phyloP scores from a whole-genome alignment of 2,888 invertebrate genomes.

The Graphium colonna region DNA sequence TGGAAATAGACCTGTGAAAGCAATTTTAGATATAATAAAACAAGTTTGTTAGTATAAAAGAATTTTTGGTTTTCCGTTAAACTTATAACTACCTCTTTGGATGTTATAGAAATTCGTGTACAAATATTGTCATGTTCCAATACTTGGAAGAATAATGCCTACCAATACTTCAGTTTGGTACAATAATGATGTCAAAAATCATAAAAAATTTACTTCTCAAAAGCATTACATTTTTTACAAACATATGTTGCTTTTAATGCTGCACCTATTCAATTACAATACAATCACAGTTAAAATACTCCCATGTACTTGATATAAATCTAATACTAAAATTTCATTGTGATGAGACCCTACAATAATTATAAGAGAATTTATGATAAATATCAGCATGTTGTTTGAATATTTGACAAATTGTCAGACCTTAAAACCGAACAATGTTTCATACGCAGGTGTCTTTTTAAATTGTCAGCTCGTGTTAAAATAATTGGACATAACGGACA shows the following conservation, averaged over 20 bases:
- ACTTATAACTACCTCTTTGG: constrained; percentile 22
- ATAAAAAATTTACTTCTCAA: background rate
- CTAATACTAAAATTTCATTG: background rate
- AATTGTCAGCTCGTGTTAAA: constrained; percentile 83
- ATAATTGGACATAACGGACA: constrained; percentile 82
- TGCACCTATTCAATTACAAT: background rate
- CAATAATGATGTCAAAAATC: background rate
- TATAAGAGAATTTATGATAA: constrained; percentile 9
- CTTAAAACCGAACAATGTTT: constrained; percentile 76
- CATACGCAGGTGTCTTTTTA: constrained; percentile 83
- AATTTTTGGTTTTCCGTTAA: constrained; percentile 33
- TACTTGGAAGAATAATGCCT: background rate
- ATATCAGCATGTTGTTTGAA: constrained; percentile 54
- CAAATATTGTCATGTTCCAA: background rate
- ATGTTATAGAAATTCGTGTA: constrained; percentile 14
- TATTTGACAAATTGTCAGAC: constrained; percentile 61
- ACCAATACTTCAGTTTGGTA: background rate
- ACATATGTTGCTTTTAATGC: constrained; percentile 1
- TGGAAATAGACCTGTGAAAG: constrained; percentile 53
- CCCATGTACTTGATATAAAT: background rate
- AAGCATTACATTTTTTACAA: background rate
- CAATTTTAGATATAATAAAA: constrained; percentile 34
- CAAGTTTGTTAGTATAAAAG: constrained; percentile 28
- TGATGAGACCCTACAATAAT: too few relatives aligned
- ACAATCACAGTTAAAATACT: constrained; percentile 2